Evolutionary conservation across 2,797 vertebrate genomes (phyloP).

Genomic region (Macrochelys suwanniensis): DNA sequence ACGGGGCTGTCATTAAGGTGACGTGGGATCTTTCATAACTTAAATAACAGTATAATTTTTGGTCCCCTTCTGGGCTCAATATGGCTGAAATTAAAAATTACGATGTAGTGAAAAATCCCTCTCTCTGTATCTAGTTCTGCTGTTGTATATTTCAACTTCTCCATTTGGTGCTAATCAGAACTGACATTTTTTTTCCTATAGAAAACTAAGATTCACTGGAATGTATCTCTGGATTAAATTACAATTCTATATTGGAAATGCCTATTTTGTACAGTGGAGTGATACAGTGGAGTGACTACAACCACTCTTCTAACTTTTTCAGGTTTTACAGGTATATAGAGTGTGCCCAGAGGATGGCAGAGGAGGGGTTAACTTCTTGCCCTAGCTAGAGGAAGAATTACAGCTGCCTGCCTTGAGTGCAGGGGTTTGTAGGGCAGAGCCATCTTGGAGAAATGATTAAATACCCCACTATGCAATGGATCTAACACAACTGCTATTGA

Average conservation of each 20-base stretch:
- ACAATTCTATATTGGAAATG: not conserved
- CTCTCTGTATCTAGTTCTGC: slow-evolving; percentile 20
- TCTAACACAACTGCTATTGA: not conserved
- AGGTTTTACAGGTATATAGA: not conserved
- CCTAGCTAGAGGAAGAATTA: slow-evolving; percentile 38
- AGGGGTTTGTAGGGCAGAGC: slow-evolving; percentile 19
- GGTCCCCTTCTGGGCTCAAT: slow-evolving; percentile 16
- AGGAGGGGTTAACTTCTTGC: slow-evolving; percentile 31
- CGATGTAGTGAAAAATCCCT: not conserved
- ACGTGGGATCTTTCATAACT: slow-evolving; percentile 49
- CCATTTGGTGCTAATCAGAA: slow-evolving; percentile 17
- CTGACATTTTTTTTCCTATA: slow-evolving; percentile 41
- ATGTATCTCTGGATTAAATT: not conserved
- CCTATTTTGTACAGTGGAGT: slow-evolving; percentile 39
- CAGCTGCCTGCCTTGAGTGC: slow-evolving; percentile 32
- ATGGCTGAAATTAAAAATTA: slow-evolving; percentile 49
- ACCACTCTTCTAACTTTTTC: slow-evolving; percentile 43
- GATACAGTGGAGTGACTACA: slow-evolving; percentile 2
- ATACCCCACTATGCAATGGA: not conserved
- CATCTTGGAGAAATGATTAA: not conserved
- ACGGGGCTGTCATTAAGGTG: slow-evolving; percentile 26
- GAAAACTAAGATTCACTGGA: slow-evolving; percentile 29
- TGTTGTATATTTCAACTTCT: slow-evolving; percentile 32
- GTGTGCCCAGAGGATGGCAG: slow-evolving; percentile 24
- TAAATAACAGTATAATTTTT: slow-evolving; percentile 34